phyloP scores from a whole-genome alignment of 2,797 vertebrate species.

The Sebastolobus altivelis region DNA sequence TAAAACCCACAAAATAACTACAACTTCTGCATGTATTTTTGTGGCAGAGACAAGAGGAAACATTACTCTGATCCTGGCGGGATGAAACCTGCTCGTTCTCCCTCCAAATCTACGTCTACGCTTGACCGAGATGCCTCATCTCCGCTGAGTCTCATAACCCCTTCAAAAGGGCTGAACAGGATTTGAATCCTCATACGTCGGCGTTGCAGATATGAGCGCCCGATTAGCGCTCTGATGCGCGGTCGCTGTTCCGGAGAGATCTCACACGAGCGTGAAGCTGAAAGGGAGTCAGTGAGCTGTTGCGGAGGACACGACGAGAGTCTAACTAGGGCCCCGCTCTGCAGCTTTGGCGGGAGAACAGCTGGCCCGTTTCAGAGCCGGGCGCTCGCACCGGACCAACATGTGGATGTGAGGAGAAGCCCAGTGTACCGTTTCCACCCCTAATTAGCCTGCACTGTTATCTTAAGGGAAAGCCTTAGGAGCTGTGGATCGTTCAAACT shows the following conservation, averaged over 20 bases:
- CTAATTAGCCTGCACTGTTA: slow-evolving; percentile 68
- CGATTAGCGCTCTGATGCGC: slow-evolving; percentile 44
- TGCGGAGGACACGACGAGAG: slow-evolving; percentile 34
- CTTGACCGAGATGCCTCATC: slow-evolving; percentile 44
- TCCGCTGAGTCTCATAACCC: slow-evolving; percentile 33
- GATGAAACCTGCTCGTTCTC: slow-evolving; percentile 21
- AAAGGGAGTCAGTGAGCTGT: slow-evolving; percentile 54
- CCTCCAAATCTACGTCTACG: slow-evolving; percentile 18
- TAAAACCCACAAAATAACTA: slow-evolving; percentile 14
- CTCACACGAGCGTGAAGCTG: slow-evolving; percentile 65
- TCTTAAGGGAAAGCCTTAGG: slow-evolving; percentile 71
- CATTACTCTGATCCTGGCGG: slow-evolving; percentile 17
- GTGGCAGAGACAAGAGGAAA: slow-evolving; percentile 36
- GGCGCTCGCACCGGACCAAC: slow-evolving; percentile 43
- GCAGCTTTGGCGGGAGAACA: slow-evolving; percentile 58
- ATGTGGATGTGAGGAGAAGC: slow-evolving; percentile 65
- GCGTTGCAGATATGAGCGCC: slow-evolving; percentile 31
- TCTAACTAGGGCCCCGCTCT: slow-evolving; percentile 20
- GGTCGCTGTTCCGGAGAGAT: slow-evolving; percentile 59
- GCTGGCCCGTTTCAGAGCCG: slow-evolving; percentile 57
- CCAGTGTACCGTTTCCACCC: slow-evolving; percentile 68
- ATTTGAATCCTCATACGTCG: slow-evolving; percentile 19
- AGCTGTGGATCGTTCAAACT: slow-evolving; percentile 50
- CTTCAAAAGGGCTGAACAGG: slow-evolving; percentile 4
- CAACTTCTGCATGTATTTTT: slow-evolving; percentile 3